These are phyloP conservation scores for Macroteleia sp. DNA, from an alignment of 2,888 invertebrate genomes.

Conservation along the genomic window DNA sequence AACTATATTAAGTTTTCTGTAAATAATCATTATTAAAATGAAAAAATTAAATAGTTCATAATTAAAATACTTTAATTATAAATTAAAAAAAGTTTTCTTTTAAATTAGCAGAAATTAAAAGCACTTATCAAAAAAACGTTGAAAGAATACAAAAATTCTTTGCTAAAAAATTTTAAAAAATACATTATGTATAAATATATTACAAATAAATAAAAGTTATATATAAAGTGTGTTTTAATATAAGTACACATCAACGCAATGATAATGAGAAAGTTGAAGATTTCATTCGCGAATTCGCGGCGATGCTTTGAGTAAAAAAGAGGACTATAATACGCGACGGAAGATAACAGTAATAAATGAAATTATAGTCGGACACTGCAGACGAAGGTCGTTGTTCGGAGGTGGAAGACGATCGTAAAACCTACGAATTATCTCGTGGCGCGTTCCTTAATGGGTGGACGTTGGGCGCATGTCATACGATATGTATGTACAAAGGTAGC, in stretches of 20 bases:
- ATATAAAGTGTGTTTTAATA: no score
- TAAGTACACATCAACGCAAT: not conserved
- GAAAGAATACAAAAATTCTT: no score
- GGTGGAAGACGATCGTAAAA: constrained; percentile 73
- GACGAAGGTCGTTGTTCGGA: constrained; percentile 37
- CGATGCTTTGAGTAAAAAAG: not conserved
- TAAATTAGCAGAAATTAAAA: no score
- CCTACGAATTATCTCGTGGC: constrained; percentile 80
- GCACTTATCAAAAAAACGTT: no score
- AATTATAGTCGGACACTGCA: constrained; percentile 55
- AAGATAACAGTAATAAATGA: constrained; percentile 64
- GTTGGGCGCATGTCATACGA: constrained; percentile 86
- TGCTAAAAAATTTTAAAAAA: no score
- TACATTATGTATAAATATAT: no score
- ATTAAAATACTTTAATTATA: no score
- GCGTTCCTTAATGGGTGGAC: constrained; percentile 80
- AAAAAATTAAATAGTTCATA: no score
- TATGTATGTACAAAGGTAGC: constrained; percentile 90
- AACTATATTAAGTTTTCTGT: no score
- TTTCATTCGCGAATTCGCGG: constrained; percentile 12
- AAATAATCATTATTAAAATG: no score
- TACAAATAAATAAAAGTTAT: not conserved
- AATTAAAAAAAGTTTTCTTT: no score
- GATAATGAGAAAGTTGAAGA: not conserved
- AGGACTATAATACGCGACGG: constrained; percentile 33